These are phyloP conservation scores for Brachynemurus nebulosus DNA, from an alignment of 2,888 invertebrate species.

Conservation along the genomic window DNA sequence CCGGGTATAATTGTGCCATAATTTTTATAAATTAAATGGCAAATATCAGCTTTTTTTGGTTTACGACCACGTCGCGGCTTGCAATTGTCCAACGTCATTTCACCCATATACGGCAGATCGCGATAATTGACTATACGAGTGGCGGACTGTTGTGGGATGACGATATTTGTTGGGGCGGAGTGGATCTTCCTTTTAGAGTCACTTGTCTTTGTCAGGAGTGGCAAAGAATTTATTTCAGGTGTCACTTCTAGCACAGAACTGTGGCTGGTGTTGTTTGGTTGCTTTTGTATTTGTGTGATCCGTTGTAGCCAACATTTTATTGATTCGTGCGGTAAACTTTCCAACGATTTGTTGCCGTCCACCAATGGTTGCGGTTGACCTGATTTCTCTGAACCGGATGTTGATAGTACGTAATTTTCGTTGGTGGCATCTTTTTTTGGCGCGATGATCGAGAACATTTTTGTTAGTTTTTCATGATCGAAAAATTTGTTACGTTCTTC, in stretches of 20 bases:
- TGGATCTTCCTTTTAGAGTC: slow-evolving; percentile 21
- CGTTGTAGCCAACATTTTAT: slow-evolving; percentile 63
- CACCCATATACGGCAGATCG: slow-evolving; percentile 84
- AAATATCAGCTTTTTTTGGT: slow-evolving; percentile 85
- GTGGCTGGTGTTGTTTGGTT: slow-evolving; percentile 25
- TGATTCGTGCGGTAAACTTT: slow-evolving; percentile 38
- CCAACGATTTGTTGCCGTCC: slow-evolving; percentile 26
- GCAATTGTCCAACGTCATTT: slow-evolving; percentile 78
- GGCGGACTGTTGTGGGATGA: slow-evolving; percentile 23
- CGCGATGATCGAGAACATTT: slow-evolving; percentile 13
- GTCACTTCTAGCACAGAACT: slow-evolving; percentile 12
- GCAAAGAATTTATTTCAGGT: slow-evolving; percentile 6
- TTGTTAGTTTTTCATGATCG: slow-evolving; percentile 27
- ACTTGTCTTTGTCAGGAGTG: slow-evolving; percentile 9
- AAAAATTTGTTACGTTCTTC: slow-evolving; percentile 2
- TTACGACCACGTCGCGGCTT: slow-evolving; percentile 76
- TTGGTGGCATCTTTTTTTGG: slow-evolving; percentile 55
- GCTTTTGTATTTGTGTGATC: slow-evolving; percentile 55
- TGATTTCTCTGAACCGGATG: slow-evolving; percentile 45
- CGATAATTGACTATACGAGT: slow-evolving; percentile 53
- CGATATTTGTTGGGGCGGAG: slow-evolving; percentile 20
- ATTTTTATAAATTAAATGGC: slow-evolving; percentile 81
- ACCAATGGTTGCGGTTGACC: not conserved
- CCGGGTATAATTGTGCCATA: slow-evolving; percentile 77
- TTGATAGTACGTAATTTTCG: slow-evolving; percentile 70